phyloP scores from a whole-genome alignment of 2,113 vertebrate genomes.

The Tichodroma muraria region DNA sequence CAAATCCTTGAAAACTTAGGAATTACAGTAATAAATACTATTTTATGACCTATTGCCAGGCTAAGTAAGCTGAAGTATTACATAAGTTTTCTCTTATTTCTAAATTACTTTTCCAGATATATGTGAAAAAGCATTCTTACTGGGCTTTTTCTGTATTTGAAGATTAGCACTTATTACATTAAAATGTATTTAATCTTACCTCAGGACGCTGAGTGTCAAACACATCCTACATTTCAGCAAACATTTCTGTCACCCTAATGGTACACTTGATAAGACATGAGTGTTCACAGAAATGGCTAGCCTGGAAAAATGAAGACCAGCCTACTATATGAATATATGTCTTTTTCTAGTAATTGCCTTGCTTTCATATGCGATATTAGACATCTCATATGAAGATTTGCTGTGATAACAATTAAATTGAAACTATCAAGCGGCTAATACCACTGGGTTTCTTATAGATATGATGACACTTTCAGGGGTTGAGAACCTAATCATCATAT shows the following conservation, averaged over 20 bases:
- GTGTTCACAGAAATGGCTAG: neutral
- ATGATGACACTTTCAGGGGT: neutral
- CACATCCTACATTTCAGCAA: constrained; percentile 1
- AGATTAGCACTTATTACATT: neutral
- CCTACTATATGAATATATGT: neutral
- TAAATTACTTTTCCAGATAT: neutral
- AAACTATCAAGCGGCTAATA: neutral
- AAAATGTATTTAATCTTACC: constrained; percentile 22
- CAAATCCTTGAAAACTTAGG: neutral
- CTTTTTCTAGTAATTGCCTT: neutral
- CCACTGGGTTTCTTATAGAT: neutral
- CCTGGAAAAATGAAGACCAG: neutral
- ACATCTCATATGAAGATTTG: neutral
- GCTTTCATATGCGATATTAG: neutral
- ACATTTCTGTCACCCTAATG: neutral
- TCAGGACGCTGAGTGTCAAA: constrained; percentile 3
- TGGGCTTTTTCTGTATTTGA: neutral
- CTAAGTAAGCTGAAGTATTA: neutral
- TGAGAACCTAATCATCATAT: neutral
- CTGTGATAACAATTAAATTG: neutral
- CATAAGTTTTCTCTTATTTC: neutral
- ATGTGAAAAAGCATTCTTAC: neutral
- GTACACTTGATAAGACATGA: neutral
- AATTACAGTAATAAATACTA: constrained; percentile 10
- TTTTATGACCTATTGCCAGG: neutral